Evolutionary conservation across 1,140 invertebrate genomes (phyloP).

Genomic region (Drosophila nikananu): DNA sequence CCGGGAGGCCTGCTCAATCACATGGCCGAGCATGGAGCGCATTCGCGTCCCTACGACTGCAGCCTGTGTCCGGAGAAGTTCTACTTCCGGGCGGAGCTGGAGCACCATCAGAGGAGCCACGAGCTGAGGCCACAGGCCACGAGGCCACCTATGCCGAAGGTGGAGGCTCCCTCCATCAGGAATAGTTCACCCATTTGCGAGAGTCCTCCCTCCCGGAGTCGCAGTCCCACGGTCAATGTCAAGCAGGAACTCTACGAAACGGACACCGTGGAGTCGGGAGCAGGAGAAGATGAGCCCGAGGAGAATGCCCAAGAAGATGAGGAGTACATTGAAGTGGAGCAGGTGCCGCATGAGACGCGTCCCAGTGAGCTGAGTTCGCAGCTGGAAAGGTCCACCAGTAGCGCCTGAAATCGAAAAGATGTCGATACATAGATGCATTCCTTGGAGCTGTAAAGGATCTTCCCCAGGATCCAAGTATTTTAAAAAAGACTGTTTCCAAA

Average conservation of each 20-base stretch:
- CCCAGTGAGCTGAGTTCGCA: constrained; percentile 36
- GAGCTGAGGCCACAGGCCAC: constrained; percentile 38
- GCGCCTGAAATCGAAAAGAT: constrained; percentile 31
- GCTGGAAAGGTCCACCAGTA: constrained; percentile 67
- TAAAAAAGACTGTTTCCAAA: constrained; percentile 30
- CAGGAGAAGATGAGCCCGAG: constrained; percentile 9
- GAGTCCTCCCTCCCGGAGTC: constrained; percentile 25
- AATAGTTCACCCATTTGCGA: constrained; percentile 31
- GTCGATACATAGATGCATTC: neutral
- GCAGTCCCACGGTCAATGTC: constrained; percentile 47
- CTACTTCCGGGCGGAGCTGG: constrained; percentile 95
- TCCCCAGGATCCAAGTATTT: constrained; percentile 16
- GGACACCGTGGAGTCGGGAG: constrained; percentile 34
- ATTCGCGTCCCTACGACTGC: constrained; percentile 93
- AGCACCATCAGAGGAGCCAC: constrained; percentile 89
- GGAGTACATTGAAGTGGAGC: constrained; percentile 85
- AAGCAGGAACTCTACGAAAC: constrained; percentile 74
- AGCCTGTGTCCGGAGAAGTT: constrained; percentile 93
- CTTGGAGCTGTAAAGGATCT: neutral
- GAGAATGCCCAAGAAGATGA: constrained; percentile 69
- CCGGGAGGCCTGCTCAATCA: constrained; percentile 92
- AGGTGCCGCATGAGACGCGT: constrained; percentile 67
- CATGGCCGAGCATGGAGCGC: constrained; percentile 92
- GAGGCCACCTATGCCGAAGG: constrained; percentile 18
- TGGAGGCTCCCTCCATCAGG: constrained; percentile 22